Evolutionary conservation across 64 coral and sea anemone genomes (phyloP).

Genomic region (Actinia tenebrosa): DNA sequence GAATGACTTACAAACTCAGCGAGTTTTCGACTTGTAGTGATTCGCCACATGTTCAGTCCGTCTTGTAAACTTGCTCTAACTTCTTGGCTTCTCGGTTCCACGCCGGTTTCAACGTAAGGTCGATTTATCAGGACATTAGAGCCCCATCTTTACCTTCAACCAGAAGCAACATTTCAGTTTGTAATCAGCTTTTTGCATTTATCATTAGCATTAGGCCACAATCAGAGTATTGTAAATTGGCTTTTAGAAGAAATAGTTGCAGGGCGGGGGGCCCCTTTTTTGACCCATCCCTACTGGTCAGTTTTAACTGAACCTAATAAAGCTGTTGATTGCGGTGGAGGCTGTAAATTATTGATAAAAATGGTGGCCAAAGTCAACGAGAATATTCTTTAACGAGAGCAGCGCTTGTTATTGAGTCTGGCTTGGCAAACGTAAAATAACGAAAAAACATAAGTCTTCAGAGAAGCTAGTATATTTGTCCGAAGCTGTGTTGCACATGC

Average conservation of each 20-base stretch:
- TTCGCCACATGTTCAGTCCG: conserved; percentile 46
- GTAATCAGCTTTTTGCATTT: not conserved
- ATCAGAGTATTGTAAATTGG: not conserved
- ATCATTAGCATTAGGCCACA: not conserved
- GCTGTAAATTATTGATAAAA: not conserved
- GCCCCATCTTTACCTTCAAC: conserved; percentile 10
- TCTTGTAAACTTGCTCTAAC: not conserved
- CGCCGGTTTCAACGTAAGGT: not conserved
- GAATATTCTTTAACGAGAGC: not conserved
- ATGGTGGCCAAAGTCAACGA: not conserved
- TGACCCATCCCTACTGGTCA: not conserved
- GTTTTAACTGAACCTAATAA: not conserved
- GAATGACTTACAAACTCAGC: conserved; percentile 69
- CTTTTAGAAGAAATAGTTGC: not conserved
- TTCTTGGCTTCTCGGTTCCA: not conserved
- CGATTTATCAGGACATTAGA: not conserved
- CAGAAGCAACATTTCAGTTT: conserved; percentile 13
- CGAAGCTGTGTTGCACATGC: too few relatives aligned
- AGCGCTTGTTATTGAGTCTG: not conserved
- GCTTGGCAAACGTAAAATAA: not conserved
- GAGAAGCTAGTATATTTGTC: too few relatives aligned
- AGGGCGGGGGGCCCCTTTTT: not conserved
- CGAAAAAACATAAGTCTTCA: too few relatives aligned
- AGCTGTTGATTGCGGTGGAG: not conserved
- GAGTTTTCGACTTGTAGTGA: conserved; percentile 58